These are phyloP conservation scores for Mesembrinibis cayennensis DNA, from an alignment of 2,113 vertebrate species.

Conservation along the genomic window DNA sequence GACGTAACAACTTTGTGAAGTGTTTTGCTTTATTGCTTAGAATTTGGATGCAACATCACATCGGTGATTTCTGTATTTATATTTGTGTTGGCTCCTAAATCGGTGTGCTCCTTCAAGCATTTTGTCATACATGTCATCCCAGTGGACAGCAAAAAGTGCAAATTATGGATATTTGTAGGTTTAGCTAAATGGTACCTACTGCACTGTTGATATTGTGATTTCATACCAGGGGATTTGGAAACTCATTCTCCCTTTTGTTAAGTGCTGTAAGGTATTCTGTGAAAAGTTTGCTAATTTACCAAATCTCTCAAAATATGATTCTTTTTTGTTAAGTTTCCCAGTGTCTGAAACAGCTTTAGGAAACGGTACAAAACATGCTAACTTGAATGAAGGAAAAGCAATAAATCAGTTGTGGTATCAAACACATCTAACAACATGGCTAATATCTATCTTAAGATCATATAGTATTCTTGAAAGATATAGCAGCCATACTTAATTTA, in stretches of 20 bases:
- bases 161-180: background rate
- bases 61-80: constrained; percentile 9
- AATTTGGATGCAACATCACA: background rate
- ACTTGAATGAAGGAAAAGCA: background rate
- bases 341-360: background rate
- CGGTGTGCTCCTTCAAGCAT: background rate
- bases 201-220: constrained; percentile 19
- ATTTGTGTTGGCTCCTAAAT: constrained; percentile 40
- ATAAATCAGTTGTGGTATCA: background rate
- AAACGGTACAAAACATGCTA: background rate
- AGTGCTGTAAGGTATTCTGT: constrained; percentile 2
- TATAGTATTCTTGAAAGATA: background rate
- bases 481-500: background rate
- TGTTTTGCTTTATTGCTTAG: constrained; percentile 39
- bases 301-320: background rate
- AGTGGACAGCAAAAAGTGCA: background rate
- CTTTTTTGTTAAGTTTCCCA: background rate
- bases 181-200: constrained; percentile 1
- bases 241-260: constrained; percentile 16
- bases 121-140: background rate
- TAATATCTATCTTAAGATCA: background rate
- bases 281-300: background rate
- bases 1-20: constrained; percentile 38
- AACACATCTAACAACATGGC: background rate
- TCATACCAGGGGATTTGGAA: background rate